Conservation (phyloP, 1,140 invertebrate genomes). For the Colletes gigas region DNA sequence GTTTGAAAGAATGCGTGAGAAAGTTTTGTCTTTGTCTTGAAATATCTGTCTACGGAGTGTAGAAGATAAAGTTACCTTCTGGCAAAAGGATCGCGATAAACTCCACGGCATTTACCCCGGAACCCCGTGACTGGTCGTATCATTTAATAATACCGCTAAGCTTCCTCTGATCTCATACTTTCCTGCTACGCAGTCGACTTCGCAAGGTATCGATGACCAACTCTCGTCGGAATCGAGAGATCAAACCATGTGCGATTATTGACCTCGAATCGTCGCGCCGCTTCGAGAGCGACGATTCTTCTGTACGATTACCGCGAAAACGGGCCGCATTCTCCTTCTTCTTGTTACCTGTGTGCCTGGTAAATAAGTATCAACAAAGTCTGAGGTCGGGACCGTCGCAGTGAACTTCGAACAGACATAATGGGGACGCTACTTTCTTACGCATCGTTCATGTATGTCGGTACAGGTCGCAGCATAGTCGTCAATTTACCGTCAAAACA, state of each 20-base stretch:
- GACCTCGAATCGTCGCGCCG: constrained; percentile 29
- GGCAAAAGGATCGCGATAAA: too few relatives aligned
- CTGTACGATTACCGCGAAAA: neutral
- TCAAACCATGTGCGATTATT: constrained; percentile 46
- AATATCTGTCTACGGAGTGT: too few relatives aligned
- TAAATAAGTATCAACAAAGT: constrained; percentile 71
- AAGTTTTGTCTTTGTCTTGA: too few relatives aligned
- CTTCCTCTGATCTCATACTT: constrained; percentile 54
- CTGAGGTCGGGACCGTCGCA: constrained; percentile 72
- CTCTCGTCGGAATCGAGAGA: constrained; percentile 57
- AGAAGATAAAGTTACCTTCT: neutral
- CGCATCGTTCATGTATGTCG: too few relatives aligned
- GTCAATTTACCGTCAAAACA: neutral
- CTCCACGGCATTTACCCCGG: too few relatives aligned
- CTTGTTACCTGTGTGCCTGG: constrained; percentile 64
- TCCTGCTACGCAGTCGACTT: constrained; percentile 73
- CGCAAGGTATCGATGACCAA: constrained; percentile 55
- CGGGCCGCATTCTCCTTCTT: neutral
- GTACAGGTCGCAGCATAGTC: too few relatives aligned
- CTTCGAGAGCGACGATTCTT: constrained; percentile 32
- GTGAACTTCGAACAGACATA: constrained; percentile 33
- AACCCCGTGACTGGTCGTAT: too few relatives aligned
- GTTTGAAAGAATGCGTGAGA: too few relatives aligned
- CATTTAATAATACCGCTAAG: neutral
- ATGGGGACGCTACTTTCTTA: constrained; percentile 3